Evolutionary conservation across 2,888 invertebrate species (phyloP).

Genomic region (Drosophila barbarae): DNA sequence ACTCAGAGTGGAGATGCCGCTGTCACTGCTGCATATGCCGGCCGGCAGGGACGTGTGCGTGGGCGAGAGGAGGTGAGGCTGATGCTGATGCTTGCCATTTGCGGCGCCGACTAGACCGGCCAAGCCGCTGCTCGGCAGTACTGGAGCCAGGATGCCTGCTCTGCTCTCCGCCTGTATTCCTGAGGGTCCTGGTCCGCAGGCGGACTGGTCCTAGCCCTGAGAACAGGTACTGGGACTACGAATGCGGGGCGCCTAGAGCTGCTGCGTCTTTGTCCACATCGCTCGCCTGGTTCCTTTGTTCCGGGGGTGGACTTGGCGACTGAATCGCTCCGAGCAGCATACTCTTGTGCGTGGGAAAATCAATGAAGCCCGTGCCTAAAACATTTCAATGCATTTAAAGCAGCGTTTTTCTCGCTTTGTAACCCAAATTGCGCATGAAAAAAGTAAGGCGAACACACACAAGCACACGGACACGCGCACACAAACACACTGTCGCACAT

Average conservation of each 20-base stretch:
- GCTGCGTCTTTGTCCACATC: constrained; percentile 38
- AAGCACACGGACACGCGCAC: constrained; percentile 41
- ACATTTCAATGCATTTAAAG: constrained; percentile 71
- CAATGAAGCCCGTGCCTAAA: constrained; percentile 61
- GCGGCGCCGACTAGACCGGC: constrained; percentile 69
- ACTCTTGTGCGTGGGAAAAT: constrained; percentile 70
- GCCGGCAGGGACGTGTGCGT: constrained; percentile 66
- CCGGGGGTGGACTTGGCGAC: constrained; percentile 13
- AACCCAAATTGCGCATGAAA: constrained; percentile 74
- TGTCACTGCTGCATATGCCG: constrained; percentile 74
- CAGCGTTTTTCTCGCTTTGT: constrained; percentile 65
- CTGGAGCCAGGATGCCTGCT: constrained; percentile 75
- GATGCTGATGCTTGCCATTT: constrained; percentile 52
- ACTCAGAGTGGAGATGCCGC: constrained; percentile 76
- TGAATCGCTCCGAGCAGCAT: constrained; percentile 48
- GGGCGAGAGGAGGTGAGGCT: constrained; percentile 64
- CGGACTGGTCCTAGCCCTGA: constrained; percentile 4
- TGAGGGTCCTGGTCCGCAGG: constrained; percentile 14
- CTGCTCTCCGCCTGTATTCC: constrained; percentile 6
- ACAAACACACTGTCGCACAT: constrained; percentile 23
- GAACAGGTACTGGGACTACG: constrained; percentile 16
- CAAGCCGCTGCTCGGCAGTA: constrained; percentile 76
- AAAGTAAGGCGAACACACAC: constrained; percentile 54
- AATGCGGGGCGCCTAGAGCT: constrained; percentile 23
- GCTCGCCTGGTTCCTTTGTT: constrained; percentile 32